A percentile compares a stretch with the other conserved stretches of the same genome.
These are phyloP conservation scores for Xenops minutus DNA, from an alignment of 2,797 vertebrate genomes.

Conservation along the genomic window DNA sequence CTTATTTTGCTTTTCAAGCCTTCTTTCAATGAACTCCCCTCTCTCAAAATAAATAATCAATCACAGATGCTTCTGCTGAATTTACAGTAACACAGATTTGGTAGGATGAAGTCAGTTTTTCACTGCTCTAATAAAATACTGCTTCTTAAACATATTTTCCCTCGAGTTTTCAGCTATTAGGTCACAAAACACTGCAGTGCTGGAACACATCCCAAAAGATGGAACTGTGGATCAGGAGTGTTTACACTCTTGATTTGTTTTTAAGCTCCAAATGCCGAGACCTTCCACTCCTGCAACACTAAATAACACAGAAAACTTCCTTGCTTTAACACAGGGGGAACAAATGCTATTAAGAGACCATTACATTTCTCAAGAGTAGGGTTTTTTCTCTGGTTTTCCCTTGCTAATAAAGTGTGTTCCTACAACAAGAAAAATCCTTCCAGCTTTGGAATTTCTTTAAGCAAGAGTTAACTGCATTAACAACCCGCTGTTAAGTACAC, in stretches of 20 bases:
- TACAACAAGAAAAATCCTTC: not conserved
- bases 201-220: not conserved
- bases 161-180: not conserved
- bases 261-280: not conserved
- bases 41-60: not conserved
- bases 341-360: not conserved
- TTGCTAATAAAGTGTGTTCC: not conserved
- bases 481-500: not conserved
- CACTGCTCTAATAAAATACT: not conserved
- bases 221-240: not conserved
- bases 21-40: not conserved
- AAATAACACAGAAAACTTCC: not conserved
- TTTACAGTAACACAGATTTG: not conserved
- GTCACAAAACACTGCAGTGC: not conserved
- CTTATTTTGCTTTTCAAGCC: not conserved
- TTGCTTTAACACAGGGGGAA: not conserved
- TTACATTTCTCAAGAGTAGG: not conserved
- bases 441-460: not conserved
- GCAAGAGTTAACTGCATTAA: slow-evolving; percentile 11
- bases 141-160: not conserved
- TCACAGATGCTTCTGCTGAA: not conserved
- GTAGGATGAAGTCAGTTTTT: not conserved
- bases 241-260: slow-evolving; percentile 4
- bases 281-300: not conserved
- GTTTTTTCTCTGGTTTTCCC: not conserved